Conservation (phyloP, 2,113 vertebrate species). For the Halcyon malimbica region DNA sequence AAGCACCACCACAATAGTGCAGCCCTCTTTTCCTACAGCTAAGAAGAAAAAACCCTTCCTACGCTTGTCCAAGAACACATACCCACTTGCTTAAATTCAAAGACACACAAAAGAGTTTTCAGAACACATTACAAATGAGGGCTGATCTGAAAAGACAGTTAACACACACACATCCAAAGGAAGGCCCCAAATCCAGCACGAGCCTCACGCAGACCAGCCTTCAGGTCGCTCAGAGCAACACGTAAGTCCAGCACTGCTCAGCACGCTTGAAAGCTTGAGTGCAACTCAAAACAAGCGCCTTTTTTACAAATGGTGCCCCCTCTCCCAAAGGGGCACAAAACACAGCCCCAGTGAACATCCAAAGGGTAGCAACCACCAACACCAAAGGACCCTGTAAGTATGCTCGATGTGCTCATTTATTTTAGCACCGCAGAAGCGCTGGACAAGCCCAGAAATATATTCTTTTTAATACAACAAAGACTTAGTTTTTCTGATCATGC, state of each 20-base stretch:
- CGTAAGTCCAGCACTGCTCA: rapidly evolving
- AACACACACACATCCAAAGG: rapidly evolving
- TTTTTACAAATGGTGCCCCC: not conserved
- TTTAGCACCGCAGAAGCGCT: not conserved
- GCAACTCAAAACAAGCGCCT: not conserved
- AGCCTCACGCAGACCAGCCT: rapidly evolving
- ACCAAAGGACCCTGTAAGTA: not conserved
- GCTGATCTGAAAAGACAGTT: rapidly evolving
- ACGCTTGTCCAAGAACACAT: rapidly evolving
- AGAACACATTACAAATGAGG: rapidly evolving
- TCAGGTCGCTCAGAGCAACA: not conserved
- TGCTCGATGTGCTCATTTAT: not conserved
- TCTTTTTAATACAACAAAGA: not conserved
- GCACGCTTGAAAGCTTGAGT: not conserved
- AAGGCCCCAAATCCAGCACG: not conserved
- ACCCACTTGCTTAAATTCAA: not conserved
- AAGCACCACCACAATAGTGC: rapidly evolving
- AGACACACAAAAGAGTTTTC: not conserved
- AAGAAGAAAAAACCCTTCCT: not conserved
- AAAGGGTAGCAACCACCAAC: not conserved
- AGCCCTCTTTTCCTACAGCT: not conserved
- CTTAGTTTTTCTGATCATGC: not conserved
- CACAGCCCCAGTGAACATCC: not conserved
- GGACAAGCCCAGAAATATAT: not conserved
- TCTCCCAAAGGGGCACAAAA: not conserved